Base-by-base conservation (phyloP, 2,797 vertebrate species). In the Kryptolebias ocellatus region DNA sequence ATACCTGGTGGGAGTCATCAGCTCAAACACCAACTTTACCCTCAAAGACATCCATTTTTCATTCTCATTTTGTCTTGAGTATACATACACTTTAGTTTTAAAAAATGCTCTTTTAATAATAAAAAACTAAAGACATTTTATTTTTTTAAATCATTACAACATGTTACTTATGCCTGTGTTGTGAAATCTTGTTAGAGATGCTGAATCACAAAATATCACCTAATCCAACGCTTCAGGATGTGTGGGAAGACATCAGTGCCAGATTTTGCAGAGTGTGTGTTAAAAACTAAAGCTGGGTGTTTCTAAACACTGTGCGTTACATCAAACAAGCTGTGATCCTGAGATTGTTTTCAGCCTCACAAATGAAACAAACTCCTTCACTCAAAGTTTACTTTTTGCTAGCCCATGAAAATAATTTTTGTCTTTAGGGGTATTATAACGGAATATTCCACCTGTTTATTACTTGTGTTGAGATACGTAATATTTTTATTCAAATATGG, bases 261-360 rank as follows among this genome's bases (percentile, higher is more conserved):
- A 57, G 64, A 71, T 63, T 67, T 54, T 39, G 31, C 12, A 28
- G 44, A 14, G 59, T 28, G 68, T 77, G 56, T 80, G 83, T 53
- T 70, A 70, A 76, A 82, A 67, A 76, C 27, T 51, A 66, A 52
- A 10, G 28, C 37, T 39, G 51, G 49, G 31, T 81, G 58, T 73
- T 87, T 64, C 51, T 75, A 37, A 58, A 55, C 52, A 67, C 6
- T 50, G 16, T 56, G 9, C 18, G 8, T 31, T 42, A 5, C 45
- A 39, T 31, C 20, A 63, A 50, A 66, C 37, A 54, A 62, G 44
- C 28, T 61, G 44, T 56, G 47, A 45, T 59, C 4, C 45, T n/a
- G 56, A 64, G 10, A 27, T n/a, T 62, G 4, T 44, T 57, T 46
- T 55, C n/a, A 62, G 28, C 27, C 34, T 67, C 34, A 53, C 15